These are phyloP conservation scores for Myopa tessellatipennis DNA, from an alignment of 2,888 invertebrate genomes.

Conservation along the genomic window DNA sequence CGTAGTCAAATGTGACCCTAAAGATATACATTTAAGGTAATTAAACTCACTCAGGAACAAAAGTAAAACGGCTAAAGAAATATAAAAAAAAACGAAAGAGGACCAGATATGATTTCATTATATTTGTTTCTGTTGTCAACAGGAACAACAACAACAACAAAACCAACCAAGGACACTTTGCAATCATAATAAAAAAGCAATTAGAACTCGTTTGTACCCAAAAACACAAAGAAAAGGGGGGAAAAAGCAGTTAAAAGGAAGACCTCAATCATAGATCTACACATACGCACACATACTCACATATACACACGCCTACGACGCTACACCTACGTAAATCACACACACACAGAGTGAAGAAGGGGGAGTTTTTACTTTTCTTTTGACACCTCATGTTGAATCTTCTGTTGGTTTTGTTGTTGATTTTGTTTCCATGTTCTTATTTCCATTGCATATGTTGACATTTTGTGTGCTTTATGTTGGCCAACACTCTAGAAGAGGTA, in stretches of 20 bases:
- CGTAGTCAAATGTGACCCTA: not conserved
- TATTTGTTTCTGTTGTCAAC: not conserved
- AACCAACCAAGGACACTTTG: not conserved
- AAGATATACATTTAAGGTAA: conserved; percentile 31
- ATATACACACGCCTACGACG: conserved; percentile 1
- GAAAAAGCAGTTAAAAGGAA: not conserved
- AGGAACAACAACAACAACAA: not conserved
- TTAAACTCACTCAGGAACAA: conserved; percentile 9
- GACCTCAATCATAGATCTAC: not conserved
- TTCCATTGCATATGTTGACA: conserved; percentile 31
- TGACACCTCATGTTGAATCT: not conserved
- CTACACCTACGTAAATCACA: no score
- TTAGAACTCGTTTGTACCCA: conserved; percentile 21
- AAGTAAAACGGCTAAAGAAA: not conserved
- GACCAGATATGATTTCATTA: not conserved
- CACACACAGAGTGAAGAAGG: not conserved
- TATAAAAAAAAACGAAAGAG: no score
- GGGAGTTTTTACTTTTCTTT: not conserved
- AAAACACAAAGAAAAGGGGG: not conserved
- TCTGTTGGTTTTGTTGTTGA: not conserved
- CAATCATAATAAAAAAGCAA: conserved; percentile 28
- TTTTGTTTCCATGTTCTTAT: not conserved
- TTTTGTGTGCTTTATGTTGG: conserved; percentile 23
- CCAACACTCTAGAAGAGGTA: conserved; percentile 15
- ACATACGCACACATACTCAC: not conserved